phyloP scores from a whole-genome alignment of 2,888 invertebrate genomes.

The Geotrupes spiniger region DNA sequence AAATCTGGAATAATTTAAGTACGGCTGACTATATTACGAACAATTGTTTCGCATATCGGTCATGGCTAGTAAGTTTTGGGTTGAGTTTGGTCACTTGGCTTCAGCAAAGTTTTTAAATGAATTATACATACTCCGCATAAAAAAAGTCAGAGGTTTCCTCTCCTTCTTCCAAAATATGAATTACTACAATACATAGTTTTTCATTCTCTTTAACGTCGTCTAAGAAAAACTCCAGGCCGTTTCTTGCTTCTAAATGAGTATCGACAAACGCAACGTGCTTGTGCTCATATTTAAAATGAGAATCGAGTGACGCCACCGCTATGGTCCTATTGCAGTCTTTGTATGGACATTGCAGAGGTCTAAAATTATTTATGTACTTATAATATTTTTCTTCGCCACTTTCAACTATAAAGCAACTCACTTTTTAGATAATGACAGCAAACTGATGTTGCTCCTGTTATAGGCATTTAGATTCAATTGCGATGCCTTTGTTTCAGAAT shows the following conservation, averaged over 20 bases:
- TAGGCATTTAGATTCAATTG: neutral
- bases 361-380: constrained; percentile 28
- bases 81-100: too few relatives aligned
- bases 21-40: too few relatives aligned
- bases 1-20: too few relatives aligned
- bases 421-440: constrained; percentile 22
- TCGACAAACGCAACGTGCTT: constrained; percentile 39
- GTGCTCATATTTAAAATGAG: constrained; percentile 59
- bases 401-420: constrained; percentile 6
- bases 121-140: too few relatives aligned
- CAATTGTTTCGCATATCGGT: too few relatives aligned
- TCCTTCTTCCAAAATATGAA: constrained; percentile 31
- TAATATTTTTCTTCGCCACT: too few relatives aligned
- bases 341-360: constrained; percentile 55
- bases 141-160: constrained; percentile 12
- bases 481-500: constrained; percentile 5
- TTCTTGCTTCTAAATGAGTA: constrained; percentile 38
- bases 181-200: constrained; percentile 36
- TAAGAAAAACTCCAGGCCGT: constrained; percentile 39
- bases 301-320: constrained; percentile 53
- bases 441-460: constrained; percentile 9
- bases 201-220: constrained; percentile 36
- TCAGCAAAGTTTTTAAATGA: too few relatives aligned
- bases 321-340: constrained; percentile 54
- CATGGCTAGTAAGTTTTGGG: too few relatives aligned